Evolutionary conservation across 92 coral and sea anemone species (phyloP).

Genomic region (Zoanthus gigantus): DNA sequence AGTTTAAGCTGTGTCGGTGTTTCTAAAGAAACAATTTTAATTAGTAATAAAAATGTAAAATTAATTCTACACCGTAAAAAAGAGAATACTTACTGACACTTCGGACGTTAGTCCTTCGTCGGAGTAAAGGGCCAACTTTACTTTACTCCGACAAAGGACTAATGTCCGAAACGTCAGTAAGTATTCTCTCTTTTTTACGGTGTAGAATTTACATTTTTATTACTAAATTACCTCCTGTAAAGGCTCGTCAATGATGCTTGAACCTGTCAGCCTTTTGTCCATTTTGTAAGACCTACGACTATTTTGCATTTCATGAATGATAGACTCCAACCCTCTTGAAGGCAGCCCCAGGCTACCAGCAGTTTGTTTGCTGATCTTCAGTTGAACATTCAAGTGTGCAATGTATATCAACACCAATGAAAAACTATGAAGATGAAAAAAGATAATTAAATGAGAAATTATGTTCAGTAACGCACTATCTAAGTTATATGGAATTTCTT

Average conservation of each 20-base stretch:
- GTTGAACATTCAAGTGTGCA: constrained; percentile 75
- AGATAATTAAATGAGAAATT: background rate
- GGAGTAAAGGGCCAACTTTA: too few relatives aligned
- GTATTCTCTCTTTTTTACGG: too few relatives aligned
- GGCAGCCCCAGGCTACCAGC: constrained; percentile 72
- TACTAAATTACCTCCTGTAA: constrained; percentile 80
- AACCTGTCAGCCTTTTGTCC: constrained; percentile 97
- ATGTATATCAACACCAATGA: constrained; percentile 84
- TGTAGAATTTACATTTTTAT: too few relatives aligned
- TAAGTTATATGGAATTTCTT: too few relatives aligned
- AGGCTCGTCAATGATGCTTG: constrained; percentile 98
- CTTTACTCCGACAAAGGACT: too few relatives aligned
- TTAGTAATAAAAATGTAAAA: too few relatives aligned
- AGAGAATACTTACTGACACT: too few relatives aligned
- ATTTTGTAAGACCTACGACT: constrained; percentile 86
- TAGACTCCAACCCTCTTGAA: constrained; percentile 79
- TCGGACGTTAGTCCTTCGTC: too few relatives aligned
- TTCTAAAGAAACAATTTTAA: too few relatives aligned
- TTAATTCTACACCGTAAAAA: too few relatives aligned
- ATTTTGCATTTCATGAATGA: constrained; percentile 79
- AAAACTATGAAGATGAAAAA: constrained; percentile 60
- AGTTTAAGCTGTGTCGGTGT: background rate
- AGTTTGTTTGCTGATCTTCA: constrained; percentile 52
- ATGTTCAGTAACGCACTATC: too few relatives aligned
- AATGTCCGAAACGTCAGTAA: too few relatives aligned